Base-by-base conservation (phyloP, 2,888 invertebrate genomes). In the Lottia scabra region DNA sequence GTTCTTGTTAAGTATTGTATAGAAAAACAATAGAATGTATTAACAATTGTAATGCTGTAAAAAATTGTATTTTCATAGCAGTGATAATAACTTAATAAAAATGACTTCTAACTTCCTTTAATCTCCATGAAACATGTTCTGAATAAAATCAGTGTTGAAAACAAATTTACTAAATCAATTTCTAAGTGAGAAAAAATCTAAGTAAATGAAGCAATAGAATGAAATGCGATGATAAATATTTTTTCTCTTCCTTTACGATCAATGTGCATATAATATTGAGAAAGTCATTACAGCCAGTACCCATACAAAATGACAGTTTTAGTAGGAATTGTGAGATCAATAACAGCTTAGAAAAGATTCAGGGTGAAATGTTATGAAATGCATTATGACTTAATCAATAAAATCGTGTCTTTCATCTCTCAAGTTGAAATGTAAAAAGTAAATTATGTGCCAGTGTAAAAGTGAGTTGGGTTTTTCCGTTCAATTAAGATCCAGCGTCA, bases 221-320 rank as follows among this genome's bases (percentile, higher is more conserved):
- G 38, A 38, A 38, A 38, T 38, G 38, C 38, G 38, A 38, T 38
- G 38, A 38, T 38, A 38, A 38, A 38, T 38, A 38, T 38, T 38
- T 38, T 38, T 38, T 38, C 38, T 38, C 38, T 38, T 38, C 38
- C 38, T 38, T 38, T 38, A 38, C 38, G 56, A 56, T 56, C 56
- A 56, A 56, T 56, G 56, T 56, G 56, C 23, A 23, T 56, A 38
- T 56, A 56, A 56, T 23, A 19, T 56, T 23, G 8, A 56, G 56
- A 56, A 56, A 56, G 56, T 56, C 56, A 56, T 56, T 56, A 56
- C 56, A 56, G 56, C 56, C 23, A 56, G 56, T 56, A 23, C 38
- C 23, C 23, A 56, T 56, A 56, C 56, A 56, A 56, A 56, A 56
- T 56, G 56, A 56, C 56, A 56, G 56, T 56, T 56, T 56, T 56